phyloP scores from a whole-genome alignment of 2,797 vertebrate genomes.

The Apodemus agrarius region DNA sequence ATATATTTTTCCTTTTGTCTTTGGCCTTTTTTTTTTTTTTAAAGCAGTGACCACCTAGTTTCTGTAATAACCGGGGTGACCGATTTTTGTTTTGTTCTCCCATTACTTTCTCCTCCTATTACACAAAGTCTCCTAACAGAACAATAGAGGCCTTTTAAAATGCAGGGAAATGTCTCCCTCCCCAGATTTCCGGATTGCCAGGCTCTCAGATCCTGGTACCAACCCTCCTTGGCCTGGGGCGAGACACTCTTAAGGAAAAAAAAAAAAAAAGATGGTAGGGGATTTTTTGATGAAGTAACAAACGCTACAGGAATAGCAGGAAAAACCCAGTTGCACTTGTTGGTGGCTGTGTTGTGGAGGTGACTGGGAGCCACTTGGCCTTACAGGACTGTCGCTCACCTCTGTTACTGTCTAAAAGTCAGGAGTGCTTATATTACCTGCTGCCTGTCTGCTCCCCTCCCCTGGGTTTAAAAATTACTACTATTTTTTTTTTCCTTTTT shows the following conservation, averaged over 20 bases:
- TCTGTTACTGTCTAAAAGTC: not conserved
- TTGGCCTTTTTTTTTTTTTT: not conserved
- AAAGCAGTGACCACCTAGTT: not conserved
- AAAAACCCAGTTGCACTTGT: not conserved
- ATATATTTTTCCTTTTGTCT: conserved; percentile 31
- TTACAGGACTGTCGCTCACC: not conserved
- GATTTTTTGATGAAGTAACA: conserved; percentile 10
- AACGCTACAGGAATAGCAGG: not conserved
- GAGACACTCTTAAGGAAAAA: conserved; percentile 1
- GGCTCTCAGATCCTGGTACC: conserved; percentile 23
- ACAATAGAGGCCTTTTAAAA: conserved; percentile 76
- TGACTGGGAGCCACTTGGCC: not conserved
- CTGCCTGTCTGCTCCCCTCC: not conserved
- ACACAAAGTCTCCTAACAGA: conserved; percentile 50
- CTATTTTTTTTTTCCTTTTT: not conserved
- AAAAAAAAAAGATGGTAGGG: conserved; percentile 39
- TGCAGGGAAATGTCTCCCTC: conserved; percentile 60
- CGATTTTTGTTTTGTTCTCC: not conserved
- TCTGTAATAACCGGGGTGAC: conserved; percentile 13
- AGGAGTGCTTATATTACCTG: not conserved
- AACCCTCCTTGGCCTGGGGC: not conserved
- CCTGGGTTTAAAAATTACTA: not conserved
- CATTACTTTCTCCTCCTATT: not conserved
- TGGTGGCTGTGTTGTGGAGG: not conserved
- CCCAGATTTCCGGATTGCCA: conserved; percentile 60